Evolutionary conservation across 2,888 invertebrate species (phyloP).

Genomic region (Galeopsomyia nigrocyanea): DNA sequence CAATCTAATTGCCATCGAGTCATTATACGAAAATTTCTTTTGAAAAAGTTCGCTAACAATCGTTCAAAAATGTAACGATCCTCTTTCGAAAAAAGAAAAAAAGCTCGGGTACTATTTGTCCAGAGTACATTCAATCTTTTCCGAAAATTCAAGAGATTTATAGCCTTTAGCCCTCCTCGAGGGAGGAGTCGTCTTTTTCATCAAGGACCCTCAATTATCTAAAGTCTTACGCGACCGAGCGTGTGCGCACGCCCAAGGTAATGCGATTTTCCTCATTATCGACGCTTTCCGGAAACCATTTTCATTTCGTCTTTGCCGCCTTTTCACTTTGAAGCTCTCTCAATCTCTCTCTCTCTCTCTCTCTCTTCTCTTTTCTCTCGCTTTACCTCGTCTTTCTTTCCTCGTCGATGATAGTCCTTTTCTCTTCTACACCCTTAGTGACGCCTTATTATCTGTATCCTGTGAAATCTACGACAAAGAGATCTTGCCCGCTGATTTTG

Average conservation of each 20-base stretch:
- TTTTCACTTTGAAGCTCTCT: conserved; percentile 1
- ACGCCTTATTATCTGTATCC: no score
- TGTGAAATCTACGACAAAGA: no score
- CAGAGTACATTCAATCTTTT: neutral
- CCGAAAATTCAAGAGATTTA: neutral
- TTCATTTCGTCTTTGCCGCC: conserved; percentile 4
- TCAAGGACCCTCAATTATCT: conserved; percentile 34
- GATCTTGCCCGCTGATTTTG: no score
- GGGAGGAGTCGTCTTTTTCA: conserved; percentile 12
- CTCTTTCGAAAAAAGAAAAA: no score
- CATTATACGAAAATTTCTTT: no score
- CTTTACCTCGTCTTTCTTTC: neutral
- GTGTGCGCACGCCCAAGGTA: neutral
- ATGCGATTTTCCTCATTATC: conserved; percentile 44
- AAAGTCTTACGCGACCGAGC: conserved; percentile 9
- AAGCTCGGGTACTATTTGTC: no score
- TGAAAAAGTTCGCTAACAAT: no score
- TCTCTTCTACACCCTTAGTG: no score
- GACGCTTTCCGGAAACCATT: conserved; percentile 29
- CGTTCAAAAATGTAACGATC: no score
- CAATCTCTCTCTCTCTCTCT: neutral
- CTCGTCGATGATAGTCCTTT: neutral
- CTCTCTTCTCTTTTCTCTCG: neutral
- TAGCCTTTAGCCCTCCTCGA: no score
- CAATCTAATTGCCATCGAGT: no score